These are phyloP conservation scores for Scleropages formosus DNA, from an alignment of 2,797 vertebrate species.

Conservation along the genomic window DNA sequence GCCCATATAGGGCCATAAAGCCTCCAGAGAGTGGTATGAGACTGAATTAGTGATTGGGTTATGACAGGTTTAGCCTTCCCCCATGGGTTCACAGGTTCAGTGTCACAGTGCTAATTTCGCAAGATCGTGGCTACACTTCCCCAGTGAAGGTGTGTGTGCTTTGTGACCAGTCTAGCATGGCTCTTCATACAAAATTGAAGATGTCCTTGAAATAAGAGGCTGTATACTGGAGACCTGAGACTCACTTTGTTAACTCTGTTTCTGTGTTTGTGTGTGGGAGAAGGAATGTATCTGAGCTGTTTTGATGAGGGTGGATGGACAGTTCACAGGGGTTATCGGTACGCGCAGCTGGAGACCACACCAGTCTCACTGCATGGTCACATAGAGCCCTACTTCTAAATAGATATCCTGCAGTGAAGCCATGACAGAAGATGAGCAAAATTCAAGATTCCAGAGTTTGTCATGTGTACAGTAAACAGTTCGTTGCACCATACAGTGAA, in stretches of 20 bases:
- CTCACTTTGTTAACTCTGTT: not conserved
- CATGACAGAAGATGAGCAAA: too few species aligned
- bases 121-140: not conserved
- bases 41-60: not conserved
- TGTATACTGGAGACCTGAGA: not conserved
- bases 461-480: too few species aligned
- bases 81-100: not conserved
- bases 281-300: not conserved
- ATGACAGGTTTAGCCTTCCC: not conserved
- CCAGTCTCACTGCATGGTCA: not conserved
- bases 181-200: not conserved
- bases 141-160: not conserved
- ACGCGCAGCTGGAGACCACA: not conserved
- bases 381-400: too few species aligned
- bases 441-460: too few species aligned
- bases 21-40: too few species aligned
- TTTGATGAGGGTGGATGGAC: not conserved
- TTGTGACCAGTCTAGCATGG: not conserved
- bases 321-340: constrained; percentile 11
- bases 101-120: not conserved
- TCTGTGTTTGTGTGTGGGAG: not conserved
- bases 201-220: not conserved
- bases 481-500: too few species aligned
- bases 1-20: too few species aligned
- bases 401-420: too few species aligned